These are phyloP conservation scores for Sebastes fasciatus DNA, from an alignment of 2,113 vertebrate species.

Conservation along the genomic window DNA sequence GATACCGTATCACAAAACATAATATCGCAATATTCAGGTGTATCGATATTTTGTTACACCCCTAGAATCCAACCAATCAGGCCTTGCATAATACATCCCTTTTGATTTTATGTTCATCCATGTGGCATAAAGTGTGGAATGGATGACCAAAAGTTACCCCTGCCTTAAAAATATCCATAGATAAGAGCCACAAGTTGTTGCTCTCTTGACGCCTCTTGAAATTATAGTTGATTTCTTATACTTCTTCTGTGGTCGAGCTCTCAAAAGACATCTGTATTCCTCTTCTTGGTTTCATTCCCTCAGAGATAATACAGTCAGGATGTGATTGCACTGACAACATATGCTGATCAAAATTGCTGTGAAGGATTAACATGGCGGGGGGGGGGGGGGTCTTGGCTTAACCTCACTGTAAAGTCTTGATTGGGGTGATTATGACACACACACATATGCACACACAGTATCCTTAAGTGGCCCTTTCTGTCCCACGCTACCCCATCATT, in stretches of 20 bases:
- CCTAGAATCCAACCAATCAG: background rate
- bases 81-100: background rate
- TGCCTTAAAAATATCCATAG: background rate
- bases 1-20: too few species aligned
- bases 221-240: background rate
- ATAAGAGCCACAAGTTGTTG: background rate
- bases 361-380: conserved; percentile 57
- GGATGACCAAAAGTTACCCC: background rate
- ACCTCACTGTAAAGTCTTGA: conserved; percentile 61
- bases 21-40: too few species aligned
- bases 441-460: conserved; percentile 36
- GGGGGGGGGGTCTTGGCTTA: conserved; percentile 52
- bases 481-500: conserved; percentile 31
- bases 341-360: conserved; percentile 64
- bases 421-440: conserved; percentile 72
- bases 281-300: background rate
- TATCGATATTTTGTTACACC: too few species aligned
- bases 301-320: background rate
- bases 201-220: background rate
- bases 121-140: background rate
- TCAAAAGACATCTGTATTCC: background rate
- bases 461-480: conserved; percentile 64
- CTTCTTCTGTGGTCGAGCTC: background rate
- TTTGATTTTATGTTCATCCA: background rate
- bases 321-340: conserved; percentile 54